A percentile compares a stretch with the other conserved stretches of the same genome.
Conservation (phyloP, 2,797 vertebrate species). For the Kryptopterus vitreolus region DNA sequence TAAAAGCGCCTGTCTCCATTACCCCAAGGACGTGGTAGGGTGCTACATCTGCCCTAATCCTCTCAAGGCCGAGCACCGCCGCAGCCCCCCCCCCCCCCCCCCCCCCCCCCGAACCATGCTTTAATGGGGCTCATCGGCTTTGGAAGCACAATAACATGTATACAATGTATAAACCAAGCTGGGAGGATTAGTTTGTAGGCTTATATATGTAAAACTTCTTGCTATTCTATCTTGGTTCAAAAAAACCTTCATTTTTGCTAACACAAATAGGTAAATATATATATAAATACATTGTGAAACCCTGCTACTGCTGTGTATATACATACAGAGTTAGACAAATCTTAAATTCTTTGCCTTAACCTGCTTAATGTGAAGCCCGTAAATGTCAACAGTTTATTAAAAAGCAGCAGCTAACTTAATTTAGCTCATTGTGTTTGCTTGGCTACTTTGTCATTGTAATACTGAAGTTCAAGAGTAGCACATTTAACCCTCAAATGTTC, state of each 20-base stretch:
- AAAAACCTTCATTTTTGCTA: neutral
- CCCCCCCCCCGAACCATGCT: conserved; percentile 23
- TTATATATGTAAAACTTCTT: conserved; percentile 12
- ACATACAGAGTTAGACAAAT: neutral
- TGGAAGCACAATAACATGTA: conserved; percentile 32
- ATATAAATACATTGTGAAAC: neutral
- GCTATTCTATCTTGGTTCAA: conserved; percentile 18
- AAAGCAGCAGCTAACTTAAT: neutral
- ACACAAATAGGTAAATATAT: neutral
- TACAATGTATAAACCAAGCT: conserved; percentile 22
- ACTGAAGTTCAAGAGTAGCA: neutral
- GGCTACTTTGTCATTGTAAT: neutral
- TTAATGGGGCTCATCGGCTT: conserved; percentile 47
- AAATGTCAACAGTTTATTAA: neutral
- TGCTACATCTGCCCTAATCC: conserved; percentile 74
- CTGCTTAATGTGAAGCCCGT: neutral
- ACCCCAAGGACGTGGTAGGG: conserved; percentile 63
- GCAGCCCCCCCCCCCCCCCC: too few species aligned
- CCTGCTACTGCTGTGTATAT: neutral
- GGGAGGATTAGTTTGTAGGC: conserved; percentile 28
- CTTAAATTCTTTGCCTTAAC: neutral
- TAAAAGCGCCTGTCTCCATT: conserved; percentile 72
- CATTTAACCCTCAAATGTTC: conserved; percentile 1
- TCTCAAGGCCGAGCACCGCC: conserved; percentile 56
- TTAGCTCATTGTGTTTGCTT: too few species aligned